These are phyloP conservation scores for Philopedon plagiatum DNA, from an alignment of 2,888 invertebrate species.

Conservation along the genomic window DNA sequence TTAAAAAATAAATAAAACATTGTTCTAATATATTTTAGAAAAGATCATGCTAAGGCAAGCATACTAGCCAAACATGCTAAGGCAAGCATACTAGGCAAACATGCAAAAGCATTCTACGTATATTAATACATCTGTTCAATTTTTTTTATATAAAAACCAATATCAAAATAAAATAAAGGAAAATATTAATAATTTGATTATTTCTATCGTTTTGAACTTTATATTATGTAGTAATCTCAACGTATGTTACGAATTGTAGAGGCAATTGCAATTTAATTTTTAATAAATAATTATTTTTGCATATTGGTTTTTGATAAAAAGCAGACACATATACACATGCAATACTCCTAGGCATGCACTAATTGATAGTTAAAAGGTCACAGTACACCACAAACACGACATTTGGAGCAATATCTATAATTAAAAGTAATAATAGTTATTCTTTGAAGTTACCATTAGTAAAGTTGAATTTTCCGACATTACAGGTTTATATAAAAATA, in stretches of 20 bases:
- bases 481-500: too few species aligned
- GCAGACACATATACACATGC: neutral
- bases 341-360: neutral
- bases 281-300: too few species aligned
- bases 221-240: too few species aligned
- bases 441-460: neutral
- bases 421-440: neutral
- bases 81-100: too few species aligned
- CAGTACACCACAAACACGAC: constrained; percentile 33
- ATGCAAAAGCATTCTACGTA: neutral
- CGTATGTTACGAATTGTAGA: neutral
- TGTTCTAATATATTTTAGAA: neutral
- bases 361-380: neutral
- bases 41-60: neutral
- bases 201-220: too few species aligned
- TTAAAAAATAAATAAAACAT: neutral
- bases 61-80: too few species aligned
- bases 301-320: neutral
- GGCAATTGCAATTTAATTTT: too few species aligned
- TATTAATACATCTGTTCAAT: neutral
- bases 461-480: neutral
- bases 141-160: neutral
- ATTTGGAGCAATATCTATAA: constrained; percentile 44
- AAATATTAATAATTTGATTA: too few species aligned
- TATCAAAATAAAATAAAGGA: too few species aligned